Conservation (phyloP, 1,140 invertebrate genomes). For the Ceratina japonica region DNA sequence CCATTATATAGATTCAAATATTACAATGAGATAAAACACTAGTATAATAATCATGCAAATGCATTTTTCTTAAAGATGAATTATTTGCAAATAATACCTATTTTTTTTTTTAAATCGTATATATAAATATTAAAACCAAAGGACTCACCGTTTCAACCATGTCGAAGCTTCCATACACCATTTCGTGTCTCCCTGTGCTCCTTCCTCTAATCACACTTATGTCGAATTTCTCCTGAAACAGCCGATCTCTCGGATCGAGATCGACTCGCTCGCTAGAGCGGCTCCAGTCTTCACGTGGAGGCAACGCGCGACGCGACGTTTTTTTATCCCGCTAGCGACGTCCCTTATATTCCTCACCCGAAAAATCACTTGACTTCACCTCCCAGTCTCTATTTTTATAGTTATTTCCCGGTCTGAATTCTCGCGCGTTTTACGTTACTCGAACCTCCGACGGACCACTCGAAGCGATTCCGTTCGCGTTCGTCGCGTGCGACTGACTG, state of each 20-base stretch:
- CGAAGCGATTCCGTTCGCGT: slow-evolving; percentile 50
- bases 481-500: slow-evolving; percentile 60
- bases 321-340: neutral
- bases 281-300: slow-evolving; percentile 31
- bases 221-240: slow-evolving; percentile 34
- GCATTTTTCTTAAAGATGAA: too few relatives aligned
- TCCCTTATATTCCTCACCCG: neutral
- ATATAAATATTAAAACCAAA: slow-evolving; percentile 22
- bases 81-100: too few relatives aligned
- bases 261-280: slow-evolving; percentile 33
- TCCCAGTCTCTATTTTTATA: slow-evolving; percentile 15
- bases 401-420: neutral
- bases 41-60: too few relatives aligned
- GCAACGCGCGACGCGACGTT: slow-evolving; percentile 22
- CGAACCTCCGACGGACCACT: slow-evolving; percentile 42
- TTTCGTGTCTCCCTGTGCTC: slow-evolving; percentile 39
- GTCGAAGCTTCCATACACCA: slow-evolving; percentile 74
- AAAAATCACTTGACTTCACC: neutral
- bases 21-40: too few relatives aligned
- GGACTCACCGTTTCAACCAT: slow-evolving; percentile 75
- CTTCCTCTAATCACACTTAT: slow-evolving; percentile 33
- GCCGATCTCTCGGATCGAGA: slow-evolving; percentile 56
- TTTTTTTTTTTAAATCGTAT: too few relatives aligned
- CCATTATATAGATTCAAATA: too few relatives aligned
- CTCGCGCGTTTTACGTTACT: slow-evolving; percentile 36